Percentiles rank a stretch among this genome's conserved stretches.
Conservation (phyloP, 2,113 vertebrate genomes). For the Thymallus thymallus region DNA sequence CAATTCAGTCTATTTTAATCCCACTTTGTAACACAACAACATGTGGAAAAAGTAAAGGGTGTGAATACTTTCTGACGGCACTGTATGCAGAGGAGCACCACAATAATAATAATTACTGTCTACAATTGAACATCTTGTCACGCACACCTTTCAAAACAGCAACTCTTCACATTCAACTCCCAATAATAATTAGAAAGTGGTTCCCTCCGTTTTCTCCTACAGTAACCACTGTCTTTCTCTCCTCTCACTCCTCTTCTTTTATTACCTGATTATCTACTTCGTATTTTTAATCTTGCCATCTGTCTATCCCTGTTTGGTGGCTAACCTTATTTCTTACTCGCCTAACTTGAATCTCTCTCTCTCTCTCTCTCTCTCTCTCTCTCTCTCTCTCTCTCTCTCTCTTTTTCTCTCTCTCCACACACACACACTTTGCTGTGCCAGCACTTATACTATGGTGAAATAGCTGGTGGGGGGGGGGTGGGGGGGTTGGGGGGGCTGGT, state of each 20-base stretch:
- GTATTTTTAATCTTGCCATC: too few relatives aligned
- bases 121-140: slow-evolving; percentile 63
- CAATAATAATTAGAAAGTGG: slow-evolving; percentile 23
- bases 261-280: too few relatives aligned
- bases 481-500: too few relatives aligned
- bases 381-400: background rate
- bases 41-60: too few relatives aligned
- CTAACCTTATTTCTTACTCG: background rate
- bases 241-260: too few relatives aligned
- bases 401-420: slow-evolving; percentile 9
- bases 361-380: background rate
- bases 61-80: too few relatives aligned
- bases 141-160: slow-evolving; percentile 45
- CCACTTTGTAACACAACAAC: too few relatives aligned
- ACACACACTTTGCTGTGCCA: slow-evolving; percentile 68
- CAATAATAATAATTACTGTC: slow-evolving; percentile 66
- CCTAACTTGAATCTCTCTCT: background rate
- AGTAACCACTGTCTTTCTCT: too few relatives aligned
- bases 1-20: too few relatives aligned
- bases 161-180: slow-evolving; percentile 39
- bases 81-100: slow-evolving; percentile 17
- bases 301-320: background rate
- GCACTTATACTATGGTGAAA: slow-evolving; percentile 65
- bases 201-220: slow-evolving; percentile 20
- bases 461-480: slow-evolving; percentile 54